Base-by-base conservation (phyloP, 1,140 invertebrate species). In the Drosophila funebris region DNA sequence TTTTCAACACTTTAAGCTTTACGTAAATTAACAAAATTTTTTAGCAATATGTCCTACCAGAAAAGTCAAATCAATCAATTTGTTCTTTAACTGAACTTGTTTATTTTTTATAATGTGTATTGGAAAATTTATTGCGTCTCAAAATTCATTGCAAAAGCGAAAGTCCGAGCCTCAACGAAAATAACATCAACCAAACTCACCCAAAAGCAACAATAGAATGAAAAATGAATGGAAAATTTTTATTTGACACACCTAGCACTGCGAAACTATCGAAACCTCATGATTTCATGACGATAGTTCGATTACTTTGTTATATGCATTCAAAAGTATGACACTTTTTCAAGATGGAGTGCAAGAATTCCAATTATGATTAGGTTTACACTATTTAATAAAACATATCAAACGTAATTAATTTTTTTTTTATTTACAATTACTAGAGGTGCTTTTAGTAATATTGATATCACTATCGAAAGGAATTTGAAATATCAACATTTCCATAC, bases 121-220 rank as follows among this genome's bases (percentile, higher is more conserved):
- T 44, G n/a, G 1, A 50, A 46, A 56, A 46, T 73, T 69, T 62
- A 63, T 73, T 73, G 66, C 66, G 70, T 73, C 64, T 67, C 48
- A 68, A 68, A 29, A 57, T 62, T 48, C 22, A 36, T 33, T 48
- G n/a, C 46, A 52, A 73, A 62, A 70, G 66, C 57, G 50, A 73
- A 69, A 61, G 37, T 68, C 70, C 54, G 70, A 54, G 33, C 36
- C 48, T 56, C 39, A 41, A 61, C 56, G 16, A 73, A 53, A 60
- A 53, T 13, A 60, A 66, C 43, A 57, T 66, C 70, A 48, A 68
- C 70, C 70, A 73, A 54, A 73, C 70, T 73, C 70, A 73, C 70
- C 70, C 70, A 73, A 73, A 53, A 53, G 9, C 60, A 66, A 71
- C 68, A 71, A 71, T 57, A 56, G 68, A 71, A 66, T 71, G 68